Conservation (phyloP, 2,113 vertebrate species). For the Brachionichthys hirsutus region DNA sequence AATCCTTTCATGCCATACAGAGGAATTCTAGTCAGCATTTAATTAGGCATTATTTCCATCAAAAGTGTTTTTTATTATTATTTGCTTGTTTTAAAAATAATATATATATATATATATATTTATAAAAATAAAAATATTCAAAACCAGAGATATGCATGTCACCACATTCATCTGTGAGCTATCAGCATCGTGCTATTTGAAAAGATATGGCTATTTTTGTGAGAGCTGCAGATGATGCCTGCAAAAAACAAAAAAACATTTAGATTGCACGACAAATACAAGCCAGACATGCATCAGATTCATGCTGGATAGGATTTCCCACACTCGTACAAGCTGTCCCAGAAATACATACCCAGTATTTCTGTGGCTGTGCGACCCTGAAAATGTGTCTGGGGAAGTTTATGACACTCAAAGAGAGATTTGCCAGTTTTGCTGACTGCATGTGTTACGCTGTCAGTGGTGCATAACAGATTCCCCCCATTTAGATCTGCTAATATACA, state of each 20-base stretch:
- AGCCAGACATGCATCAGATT: constrained; percentile 21
- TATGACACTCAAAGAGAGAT: constrained; percentile 55
- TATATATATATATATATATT: no score
- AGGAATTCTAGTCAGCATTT: no score
- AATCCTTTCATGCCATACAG: constrained; percentile 15
- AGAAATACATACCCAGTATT: constrained; percentile 32
- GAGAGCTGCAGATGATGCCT: background rate
- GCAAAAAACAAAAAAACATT: no score
- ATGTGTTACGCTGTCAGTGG: constrained; percentile 48
- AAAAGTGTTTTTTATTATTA: no score
- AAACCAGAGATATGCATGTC: no score
- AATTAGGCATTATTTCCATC: no score
- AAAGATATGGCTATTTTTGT: no score
- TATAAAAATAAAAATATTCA: no score
- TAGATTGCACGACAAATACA: constrained; percentile 9
- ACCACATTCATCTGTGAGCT: no score
- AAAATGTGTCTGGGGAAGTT: constrained; percentile 51
- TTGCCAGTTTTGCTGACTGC: constrained; percentile 62
- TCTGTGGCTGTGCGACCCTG: constrained; percentile 53
- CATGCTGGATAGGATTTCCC: constrained; percentile 4
- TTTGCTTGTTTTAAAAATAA: no score
- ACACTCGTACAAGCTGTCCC: constrained; percentile 16
- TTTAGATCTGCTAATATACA: constrained; percentile 51
- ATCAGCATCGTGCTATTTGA: no score
- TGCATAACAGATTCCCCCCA: constrained; percentile 55